These are phyloP conservation scores for Alviniconcha strummeri DNA, from an alignment of 2,888 invertebrate species.

Conservation along the genomic window DNA sequence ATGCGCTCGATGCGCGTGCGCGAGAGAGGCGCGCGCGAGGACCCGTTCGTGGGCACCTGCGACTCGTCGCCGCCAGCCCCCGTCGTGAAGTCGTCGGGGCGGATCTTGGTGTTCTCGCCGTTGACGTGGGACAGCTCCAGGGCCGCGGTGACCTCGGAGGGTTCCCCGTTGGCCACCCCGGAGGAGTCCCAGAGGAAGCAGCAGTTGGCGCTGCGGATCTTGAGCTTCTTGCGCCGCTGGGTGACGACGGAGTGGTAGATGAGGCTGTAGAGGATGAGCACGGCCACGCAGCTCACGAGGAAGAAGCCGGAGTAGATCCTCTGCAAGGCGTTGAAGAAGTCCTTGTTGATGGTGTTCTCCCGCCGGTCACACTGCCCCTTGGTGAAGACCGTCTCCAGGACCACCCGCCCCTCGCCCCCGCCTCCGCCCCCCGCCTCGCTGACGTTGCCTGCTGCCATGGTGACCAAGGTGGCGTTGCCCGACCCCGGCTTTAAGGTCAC, in stretches of 20 bases:
- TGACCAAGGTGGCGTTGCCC: neutral
- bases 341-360: slow-evolving; percentile 31
- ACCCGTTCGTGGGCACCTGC: slow-evolving; percentile 34
- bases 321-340: slow-evolving; percentile 59
- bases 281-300: slow-evolving; percentile 66
- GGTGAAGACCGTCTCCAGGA: neutral
- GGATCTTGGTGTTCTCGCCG: slow-evolving; percentile 40
- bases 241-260: slow-evolving; percentile 59
- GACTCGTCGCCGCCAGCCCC: slow-evolving; percentile 27
- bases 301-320: slow-evolving; percentile 67
- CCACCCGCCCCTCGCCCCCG: neutral
- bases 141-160: slow-evolving; percentile 46
- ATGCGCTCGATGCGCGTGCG: slow-evolving; percentile 49
- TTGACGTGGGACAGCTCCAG: slow-evolving; percentile 44
- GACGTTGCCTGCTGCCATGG: neutral
- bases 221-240: slow-evolving; percentile 46
- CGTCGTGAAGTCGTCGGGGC: slow-evolving; percentile 33
- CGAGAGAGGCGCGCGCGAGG: slow-evolving; percentile 36
- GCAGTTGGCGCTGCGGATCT: slow-evolving; percentile 45
- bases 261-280: slow-evolving; percentile 68
- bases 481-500: neutral
- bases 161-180: slow-evolving; percentile 40
- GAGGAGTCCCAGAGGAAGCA: slow-evolving; percentile 44
- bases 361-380: slow-evolving; percentile 31
- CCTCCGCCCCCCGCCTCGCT: slow-evolving; percentile 6